Evolutionary conservation across 2,888 invertebrate genomes (phyloP), one percentile per base, ranked within the genome.

Genomic region (Hanleya hanleyi): DNA sequence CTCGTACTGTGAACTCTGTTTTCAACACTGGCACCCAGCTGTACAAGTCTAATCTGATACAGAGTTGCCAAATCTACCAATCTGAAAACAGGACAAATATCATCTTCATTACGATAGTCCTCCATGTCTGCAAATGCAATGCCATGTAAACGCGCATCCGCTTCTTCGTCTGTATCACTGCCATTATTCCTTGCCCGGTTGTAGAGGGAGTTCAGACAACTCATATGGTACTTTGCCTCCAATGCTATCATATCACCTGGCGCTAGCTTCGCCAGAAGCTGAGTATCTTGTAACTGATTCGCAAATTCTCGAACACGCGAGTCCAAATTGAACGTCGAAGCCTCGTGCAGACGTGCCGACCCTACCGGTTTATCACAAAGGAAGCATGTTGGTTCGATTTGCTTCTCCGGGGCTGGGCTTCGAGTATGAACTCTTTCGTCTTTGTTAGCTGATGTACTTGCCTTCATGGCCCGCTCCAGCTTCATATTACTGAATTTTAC

Each of bases 381-480:
- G 70, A 70, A 67, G 32, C 70, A 70, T 70, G 22, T 36, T 67
- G 47, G n/a, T 41, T 41, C 47, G n/a, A 41, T n/a, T n/a, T 12
- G n/a, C n/a, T 41, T 41, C 12, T 12, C n/a, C n/a, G 12, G 47
- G n/a, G 12, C 47, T 41, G 47, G 12, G n/a, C 47, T n/a, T 15
- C 47, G 47, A 15, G 47, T 41, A n/a, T 41, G 12, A 41, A 41
- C n/a, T 41, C 12, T 41, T 41, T 12, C 12, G n/a, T 12, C 12
- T 15, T 41, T 41, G 47, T 41, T n/a, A 12, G 12, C n/a, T n/a
- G n/a, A 12, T 15, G 47, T 41, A 12, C n/a, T 12, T 41, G 12
- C n/a, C 47, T 41, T 41, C 47, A 41, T 41, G 12, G 47, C 47
- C 12, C n/a, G 47, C n/a, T 41, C 47, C n/a, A 41, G 47, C 47